phyloP scores from a whole-genome alignment of 2,797 vertebrate species.

The Pseudomugil tenellus region DNA sequence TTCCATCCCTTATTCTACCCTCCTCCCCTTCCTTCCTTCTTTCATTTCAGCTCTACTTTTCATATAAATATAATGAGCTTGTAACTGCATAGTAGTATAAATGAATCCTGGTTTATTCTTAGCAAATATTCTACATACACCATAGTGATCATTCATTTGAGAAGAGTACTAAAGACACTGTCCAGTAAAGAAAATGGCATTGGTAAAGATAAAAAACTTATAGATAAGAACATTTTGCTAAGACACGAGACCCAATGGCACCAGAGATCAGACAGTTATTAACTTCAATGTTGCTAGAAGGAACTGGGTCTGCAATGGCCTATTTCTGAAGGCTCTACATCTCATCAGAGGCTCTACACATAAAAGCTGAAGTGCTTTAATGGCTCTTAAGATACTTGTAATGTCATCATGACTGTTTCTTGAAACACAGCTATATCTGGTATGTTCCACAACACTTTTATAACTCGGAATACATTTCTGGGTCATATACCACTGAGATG shows the following conservation, averaged over 20 bases:
- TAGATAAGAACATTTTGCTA: slow-evolving; percentile 65
- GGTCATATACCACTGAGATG: slow-evolving; percentile 20
- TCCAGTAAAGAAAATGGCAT: slow-evolving; percentile 49
- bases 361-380: slow-evolving; percentile 66
- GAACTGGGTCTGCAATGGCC: slow-evolving; percentile 74
- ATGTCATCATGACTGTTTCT: slow-evolving; percentile 42
- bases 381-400: slow-evolving; percentile 41
- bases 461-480: slow-evolving; percentile 32
- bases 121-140: slow-evolving; percentile 38
- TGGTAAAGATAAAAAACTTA: slow-evolving; percentile 56
- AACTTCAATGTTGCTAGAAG: slow-evolving; percentile 60
- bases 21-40: slow-evolving; percentile 14
- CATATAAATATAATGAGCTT: slow-evolving; percentile 10
- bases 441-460: slow-evolving; percentile 26
- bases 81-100: slow-evolving; percentile 15
- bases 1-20: slow-evolving; percentile 18
- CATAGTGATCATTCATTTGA: slow-evolving; percentile 46
- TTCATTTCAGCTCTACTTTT: slow-evolving; percentile 11
- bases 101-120: slow-evolving; percentile 28
- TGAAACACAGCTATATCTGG: neutral
- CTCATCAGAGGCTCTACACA: slow-evolving; percentile 71
- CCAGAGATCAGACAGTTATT: slow-evolving; percentile 74
- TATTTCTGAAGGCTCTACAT: slow-evolving; percentile 80
- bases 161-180: neutral
- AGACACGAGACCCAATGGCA: slow-evolving; percentile 59